A percentile compares a stretch with the other conserved stretches of the same genome.
Evolutionary conservation across 2,888 invertebrate species (phyloP).

Genomic region (Chesias legatella): DNA sequence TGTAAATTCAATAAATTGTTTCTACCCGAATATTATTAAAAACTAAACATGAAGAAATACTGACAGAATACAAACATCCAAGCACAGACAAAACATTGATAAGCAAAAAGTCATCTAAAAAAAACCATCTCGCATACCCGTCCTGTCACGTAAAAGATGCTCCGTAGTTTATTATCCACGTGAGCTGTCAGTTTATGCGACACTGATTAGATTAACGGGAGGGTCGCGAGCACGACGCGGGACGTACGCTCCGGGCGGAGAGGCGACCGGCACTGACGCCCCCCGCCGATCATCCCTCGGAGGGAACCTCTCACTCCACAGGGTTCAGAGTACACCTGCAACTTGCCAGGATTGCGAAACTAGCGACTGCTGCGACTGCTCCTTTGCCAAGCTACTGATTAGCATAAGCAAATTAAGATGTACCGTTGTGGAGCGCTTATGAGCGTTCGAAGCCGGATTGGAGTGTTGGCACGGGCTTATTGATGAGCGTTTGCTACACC

Average conservation of each 20-base stretch:
- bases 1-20: neutral
- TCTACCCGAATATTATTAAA: neutral
- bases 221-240: conserved; percentile 38
- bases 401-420: conserved; percentile 73
- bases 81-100: conserved; percentile 10
- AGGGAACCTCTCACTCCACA: conserved; percentile 35
- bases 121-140: conserved; percentile 49
- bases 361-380: conserved; percentile 50
- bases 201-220: conserved; percentile 70
- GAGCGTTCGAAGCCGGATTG: conserved; percentile 8
- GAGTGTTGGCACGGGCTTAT: conserved; percentile 7
- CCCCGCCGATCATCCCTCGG: conserved; percentile 58
- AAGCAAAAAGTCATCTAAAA: conserved; percentile 2
- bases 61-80: conserved; percentile 2
- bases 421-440: conserved; percentile 22
- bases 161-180: conserved; percentile 43
- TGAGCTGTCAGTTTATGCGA: conserved; percentile 63
- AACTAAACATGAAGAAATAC: conserved; percentile 1
- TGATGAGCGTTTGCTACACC: neutral
- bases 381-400: conserved; percentile 60
- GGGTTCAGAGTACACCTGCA: conserved; percentile 55
- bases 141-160: conserved; percentile 11
- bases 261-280: conserved; percentile 66
- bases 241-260: conserved; percentile 66
- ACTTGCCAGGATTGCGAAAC: conserved; percentile 48